Percentiles rank a stretch among this genome's conserved stretches.
These are phyloP conservation scores for Drosophila triauraria DNA, from an alignment of 1,140 invertebrate genomes.

Conservation along the genomic window DNA sequence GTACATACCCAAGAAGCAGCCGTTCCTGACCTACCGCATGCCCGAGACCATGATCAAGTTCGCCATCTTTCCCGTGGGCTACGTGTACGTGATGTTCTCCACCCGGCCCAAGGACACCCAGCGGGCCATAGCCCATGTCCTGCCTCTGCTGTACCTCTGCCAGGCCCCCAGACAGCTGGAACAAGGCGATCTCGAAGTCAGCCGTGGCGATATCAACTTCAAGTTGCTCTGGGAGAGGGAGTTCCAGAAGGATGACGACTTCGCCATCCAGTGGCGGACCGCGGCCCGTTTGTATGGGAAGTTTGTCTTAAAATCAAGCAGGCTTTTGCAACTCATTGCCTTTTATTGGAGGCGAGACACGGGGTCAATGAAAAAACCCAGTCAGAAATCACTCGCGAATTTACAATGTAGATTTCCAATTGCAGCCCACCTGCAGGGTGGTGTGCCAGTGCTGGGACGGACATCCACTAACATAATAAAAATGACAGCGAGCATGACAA, in stretches of 20 bases:
- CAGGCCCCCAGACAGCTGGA: neutral
- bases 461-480: constrained; percentile 36
- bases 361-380: constrained; percentile 17
- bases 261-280: neutral
- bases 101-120: neutral
- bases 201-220: constrained; percentile 51
- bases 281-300: neutral
- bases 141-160: constrained; percentile 37
- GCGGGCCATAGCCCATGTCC: constrained; percentile 32
- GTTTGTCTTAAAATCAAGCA: constrained; percentile 10
- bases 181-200: neutral
- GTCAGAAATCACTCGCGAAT: constrained; percentile 66
- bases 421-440: constrained; percentile 28
- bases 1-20: constrained; percentile 10
- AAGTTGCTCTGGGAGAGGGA: constrained; percentile 56
- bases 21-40: constrained; percentile 47
- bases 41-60: constrained; percentile 14
- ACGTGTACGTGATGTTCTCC: constrained; percentile 44
- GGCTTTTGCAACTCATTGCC: constrained; percentile 51
- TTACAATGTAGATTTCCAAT: constrained; percentile 63
- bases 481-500: constrained; percentile 47
- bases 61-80: constrained; percentile 56
- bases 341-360: constrained; percentile 32
- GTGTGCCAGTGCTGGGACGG: neutral
- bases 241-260: constrained; percentile 43